A percentile compares a stretch with the other conserved stretches of the same genome.
Evolutionary conservation across 2,888 invertebrate genomes (phyloP).

Genomic region (Tanytarsus gracilentus): DNA sequence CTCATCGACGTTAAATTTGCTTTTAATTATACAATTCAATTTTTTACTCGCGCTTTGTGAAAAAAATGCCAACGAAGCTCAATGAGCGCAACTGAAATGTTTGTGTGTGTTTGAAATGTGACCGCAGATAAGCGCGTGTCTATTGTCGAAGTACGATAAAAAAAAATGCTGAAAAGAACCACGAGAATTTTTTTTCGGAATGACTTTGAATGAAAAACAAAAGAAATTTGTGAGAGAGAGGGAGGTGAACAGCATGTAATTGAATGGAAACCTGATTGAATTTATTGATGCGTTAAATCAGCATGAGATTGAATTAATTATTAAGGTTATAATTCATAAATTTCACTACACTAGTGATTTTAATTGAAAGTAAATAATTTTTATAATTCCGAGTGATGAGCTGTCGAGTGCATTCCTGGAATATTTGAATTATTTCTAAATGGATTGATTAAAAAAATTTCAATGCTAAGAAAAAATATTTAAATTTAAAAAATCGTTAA

Average conservation of each 20-base stretch:
- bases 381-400: too few species aligned
- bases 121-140: constrained; percentile 21
- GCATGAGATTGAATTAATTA: neutral
- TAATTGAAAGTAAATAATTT: constrained; percentile 7
- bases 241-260: constrained; percentile 3
- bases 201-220: constrained; percentile 2
- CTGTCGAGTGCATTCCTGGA: too few species aligned
- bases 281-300: neutral
- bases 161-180: constrained; percentile 6
- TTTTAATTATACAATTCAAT: neutral
- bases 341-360: neutral
- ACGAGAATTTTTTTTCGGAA: neutral
- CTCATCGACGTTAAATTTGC: too few species aligned
- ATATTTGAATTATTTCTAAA: too few species aligned
- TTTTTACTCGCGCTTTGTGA: neutral
- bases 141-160: neutral
- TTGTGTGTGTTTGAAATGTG: constrained; percentile 26
- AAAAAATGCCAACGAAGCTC: constrained; percentile 11
- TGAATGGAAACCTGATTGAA: neutral
- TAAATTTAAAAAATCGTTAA: too few species aligned
- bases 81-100: neutral
- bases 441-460: too few species aligned
- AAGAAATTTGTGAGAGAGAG: neutral
- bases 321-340: neutral
- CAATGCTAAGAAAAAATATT: too few species aligned